A percentile compares a stretch with the other conserved stretches of the same genome.
These are phyloP conservation scores for Leptinotarsa juncta DNA, from an alignment of 2,888 invertebrate species.

Conservation along the genomic window DNA sequence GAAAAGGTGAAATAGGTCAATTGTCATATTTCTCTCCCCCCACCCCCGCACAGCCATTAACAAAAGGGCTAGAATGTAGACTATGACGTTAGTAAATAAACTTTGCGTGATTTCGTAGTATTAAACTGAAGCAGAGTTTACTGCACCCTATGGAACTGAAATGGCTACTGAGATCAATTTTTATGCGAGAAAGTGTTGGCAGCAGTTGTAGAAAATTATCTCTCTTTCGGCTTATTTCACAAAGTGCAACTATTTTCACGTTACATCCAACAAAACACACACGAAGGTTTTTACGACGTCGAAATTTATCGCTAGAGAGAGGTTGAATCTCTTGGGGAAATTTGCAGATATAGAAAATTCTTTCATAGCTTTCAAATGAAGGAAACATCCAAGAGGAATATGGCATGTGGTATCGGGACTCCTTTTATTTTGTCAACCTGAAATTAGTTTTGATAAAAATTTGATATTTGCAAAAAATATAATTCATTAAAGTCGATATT, in stretches of 20 bases:
- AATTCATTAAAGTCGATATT: no score
- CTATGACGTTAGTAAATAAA: conserved; percentile 24
- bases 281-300: neutral
- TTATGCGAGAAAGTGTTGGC: conserved; percentile 19
- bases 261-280: neutral
- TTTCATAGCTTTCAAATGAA: neutral
- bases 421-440: no score
- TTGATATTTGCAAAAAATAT: no score
- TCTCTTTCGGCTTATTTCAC: conserved; percentile 3
- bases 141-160: conserved; percentile 17
- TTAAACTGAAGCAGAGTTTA: conserved; percentile 11
- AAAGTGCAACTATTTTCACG: conserved; percentile 7
- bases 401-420: no score
- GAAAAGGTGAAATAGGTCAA: conserved; percentile 18
- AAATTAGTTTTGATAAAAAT: no score
- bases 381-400: no score
- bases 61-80: conserved; percentile 9
- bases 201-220: conserved; percentile 6
- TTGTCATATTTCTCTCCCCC: conserved; percentile 9
- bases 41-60: conserved; percentile 3
- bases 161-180: conserved; percentile 21
- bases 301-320: neutral
- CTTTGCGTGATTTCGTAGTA: conserved; percentile 21
- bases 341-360: neutral
- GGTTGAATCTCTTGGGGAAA: neutral